Evolutionary conservation across 2,888 invertebrate genomes (phyloP).

Genomic region (Metacarcinus magister): DNA sequence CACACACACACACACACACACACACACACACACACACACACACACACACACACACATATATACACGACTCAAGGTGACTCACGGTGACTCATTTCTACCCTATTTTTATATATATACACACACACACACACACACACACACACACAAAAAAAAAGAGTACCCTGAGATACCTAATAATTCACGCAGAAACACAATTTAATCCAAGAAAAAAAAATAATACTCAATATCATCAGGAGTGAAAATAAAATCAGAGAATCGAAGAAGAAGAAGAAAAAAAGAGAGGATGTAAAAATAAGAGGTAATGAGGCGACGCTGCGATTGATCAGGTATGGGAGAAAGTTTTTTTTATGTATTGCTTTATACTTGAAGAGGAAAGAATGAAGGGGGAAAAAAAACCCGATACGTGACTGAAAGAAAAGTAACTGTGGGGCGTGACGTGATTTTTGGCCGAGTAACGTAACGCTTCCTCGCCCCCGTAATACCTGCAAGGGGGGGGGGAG

Average conservation of each 20-base stretch:
- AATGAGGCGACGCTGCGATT: slow-evolving; percentile 17
- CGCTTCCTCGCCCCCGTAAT: slow-evolving; percentile 6
- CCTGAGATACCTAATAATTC: neutral
- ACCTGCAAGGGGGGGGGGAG: neutral
- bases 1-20: neutral
- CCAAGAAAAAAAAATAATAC: neutral
- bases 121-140: too few species aligned
- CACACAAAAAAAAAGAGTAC: too few species aligned
- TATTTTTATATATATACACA: slow-evolving; percentile 11
- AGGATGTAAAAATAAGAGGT: neutral
- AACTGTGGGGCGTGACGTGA: slow-evolving; percentile 18
- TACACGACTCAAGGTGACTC: slow-evolving; percentile 35
- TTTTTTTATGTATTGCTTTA: slow-evolving; percentile 33
- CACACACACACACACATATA: slow-evolving; percentile 26
- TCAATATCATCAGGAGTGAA: neutral
- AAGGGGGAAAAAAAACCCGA: neutral
- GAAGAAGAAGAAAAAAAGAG: neutral
- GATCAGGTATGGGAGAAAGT: slow-evolving; percentile 16
- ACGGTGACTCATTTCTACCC: neutral
- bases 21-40: slow-evolving; percentile 46
- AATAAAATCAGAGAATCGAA: neutral
- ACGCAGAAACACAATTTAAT: neutral
- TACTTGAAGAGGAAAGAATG: neutral
- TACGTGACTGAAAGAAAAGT: slow-evolving; percentile 36
- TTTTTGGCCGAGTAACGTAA: slow-evolving; percentile 17